Evolutionary conservation across 1,140 invertebrate species (phyloP), one percentile per base, ranked within the genome.

Genomic region (Cyphomyrmex costatus): DNA sequence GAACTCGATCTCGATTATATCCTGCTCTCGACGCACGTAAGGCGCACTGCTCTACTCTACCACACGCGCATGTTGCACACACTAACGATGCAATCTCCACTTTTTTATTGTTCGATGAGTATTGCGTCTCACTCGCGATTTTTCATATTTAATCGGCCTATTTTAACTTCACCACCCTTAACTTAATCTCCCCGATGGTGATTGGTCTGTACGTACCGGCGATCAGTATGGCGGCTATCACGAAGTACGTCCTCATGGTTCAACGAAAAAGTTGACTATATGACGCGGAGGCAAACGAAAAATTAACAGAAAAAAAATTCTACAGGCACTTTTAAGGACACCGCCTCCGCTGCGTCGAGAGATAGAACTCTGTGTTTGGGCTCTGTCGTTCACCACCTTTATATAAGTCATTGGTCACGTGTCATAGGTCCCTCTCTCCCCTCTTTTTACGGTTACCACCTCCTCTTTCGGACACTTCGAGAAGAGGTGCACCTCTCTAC

Each of bases 401-500:
- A 95, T 95, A 95, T 94, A 94, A 94, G 92, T 93, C 91, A 94
- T 94, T 93, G 94, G 93, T 94, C 94, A 95, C 94, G 94, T 95
- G 94, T 93, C 89, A n/a, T 70, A 42, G 21, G 76, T 92, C 86
- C 93, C 93, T 92, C 92, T 89, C 65, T 36, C 88, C 89, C 74
- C 60, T 49, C 85, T 80, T 76, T 85, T 58, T 19, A 68, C 10
- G 19, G 42, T 27, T 85, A 71, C 86, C 86, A 85, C 85, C 80
- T 88, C 89, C 78, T 88, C 88, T 85, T 86, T 88, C 79, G 66
- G 71, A 85, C 84, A 79, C 73, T 80, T 89, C 88, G 87, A 88
- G 92, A 93, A 93, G 92, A 93, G 90, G 91, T 93, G 87, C 89
- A 85, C 88, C 76, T 71, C 86, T 42, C 78, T 74, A 46, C 56